A percentile compares a stretch with the other conserved stretches of the same genome.
These are phyloP conservation scores for Drosophila varians DNA, from an alignment of 1,140 invertebrate species.

Conservation along the genomic window DNA sequence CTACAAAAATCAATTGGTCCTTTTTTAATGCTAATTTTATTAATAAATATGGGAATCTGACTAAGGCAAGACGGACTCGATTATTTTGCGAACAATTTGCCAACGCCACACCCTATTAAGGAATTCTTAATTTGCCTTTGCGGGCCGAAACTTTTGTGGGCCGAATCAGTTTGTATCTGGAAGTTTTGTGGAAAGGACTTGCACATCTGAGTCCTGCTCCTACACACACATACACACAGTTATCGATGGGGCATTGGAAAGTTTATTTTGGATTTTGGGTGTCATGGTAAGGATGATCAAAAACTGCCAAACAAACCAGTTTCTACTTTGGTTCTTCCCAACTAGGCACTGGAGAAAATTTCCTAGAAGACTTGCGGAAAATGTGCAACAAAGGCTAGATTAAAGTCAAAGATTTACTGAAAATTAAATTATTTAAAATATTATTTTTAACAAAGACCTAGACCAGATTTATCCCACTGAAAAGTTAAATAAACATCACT, in stretches of 20 bases:
- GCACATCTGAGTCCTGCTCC: conserved; percentile 47
- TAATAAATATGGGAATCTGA: background rate
- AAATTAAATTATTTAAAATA: background rate
- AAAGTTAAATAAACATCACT: conserved; percentile 9
- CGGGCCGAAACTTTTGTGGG: conserved; percentile 45
- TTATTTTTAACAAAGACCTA: background rate
- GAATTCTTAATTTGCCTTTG: conserved; percentile 37
- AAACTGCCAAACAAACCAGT: conserved; percentile 6
- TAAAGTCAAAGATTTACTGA: background rate
- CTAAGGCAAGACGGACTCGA: background rate
- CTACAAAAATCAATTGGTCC: background rate
- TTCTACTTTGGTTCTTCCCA: background rate
- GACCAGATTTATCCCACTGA: too few relatives aligned
- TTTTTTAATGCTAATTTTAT: too few relatives aligned
- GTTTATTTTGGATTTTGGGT: conserved; percentile 48
- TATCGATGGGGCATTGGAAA: conserved; percentile 57
- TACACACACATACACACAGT: conserved; percentile 7
- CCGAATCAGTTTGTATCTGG: conserved; percentile 52
- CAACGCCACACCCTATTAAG: conserved; percentile 13
- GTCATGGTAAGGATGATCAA: conserved; percentile 3
- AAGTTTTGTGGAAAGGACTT: conserved; percentile 54
- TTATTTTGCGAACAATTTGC: background rate
- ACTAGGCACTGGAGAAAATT: too few relatives aligned
- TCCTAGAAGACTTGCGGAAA: background rate
- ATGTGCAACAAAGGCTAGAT: background rate